Evolutionary conservation across 2,113 vertebrate genomes (phyloP).

Genomic region (Odocoileus hemionus): DNA sequence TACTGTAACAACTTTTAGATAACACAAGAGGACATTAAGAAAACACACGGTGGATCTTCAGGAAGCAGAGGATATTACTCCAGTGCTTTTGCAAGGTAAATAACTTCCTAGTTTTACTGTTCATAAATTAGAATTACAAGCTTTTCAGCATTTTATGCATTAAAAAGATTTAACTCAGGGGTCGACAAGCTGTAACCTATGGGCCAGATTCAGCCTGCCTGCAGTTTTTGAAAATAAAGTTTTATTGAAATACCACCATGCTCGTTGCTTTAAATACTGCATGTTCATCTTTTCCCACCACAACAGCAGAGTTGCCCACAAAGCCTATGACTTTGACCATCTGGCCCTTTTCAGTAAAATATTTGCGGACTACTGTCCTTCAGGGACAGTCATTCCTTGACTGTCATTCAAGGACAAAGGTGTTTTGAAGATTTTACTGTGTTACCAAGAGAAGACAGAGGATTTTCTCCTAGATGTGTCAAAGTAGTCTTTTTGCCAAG

Average conservation of each 20-base stretch:
- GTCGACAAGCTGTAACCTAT: background rate
- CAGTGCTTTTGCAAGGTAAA: constrained; percentile 97
- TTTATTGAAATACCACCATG: background rate
- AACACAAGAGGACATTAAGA: constrained; percentile 98
- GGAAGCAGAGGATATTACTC: constrained; percentile 98
- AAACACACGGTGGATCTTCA: constrained; percentile 96
- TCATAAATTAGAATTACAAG: constrained; percentile 28
- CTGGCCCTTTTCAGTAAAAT: background rate
- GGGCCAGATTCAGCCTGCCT: background rate
- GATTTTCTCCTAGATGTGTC: constrained; percentile 4
- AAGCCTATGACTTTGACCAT: background rate
- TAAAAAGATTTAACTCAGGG: constrained; percentile 11
- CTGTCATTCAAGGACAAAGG: background rate
- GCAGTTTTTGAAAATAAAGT: constrained; percentile 6
- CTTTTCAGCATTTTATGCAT: background rate
- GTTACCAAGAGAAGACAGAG: background rate
- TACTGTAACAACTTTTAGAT: constrained; percentile 83
- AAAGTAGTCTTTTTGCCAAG: background rate
- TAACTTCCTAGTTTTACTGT: constrained; percentile 26
- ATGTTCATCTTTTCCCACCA: background rate
- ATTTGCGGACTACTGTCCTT: background rate
- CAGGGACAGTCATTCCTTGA: background rate
- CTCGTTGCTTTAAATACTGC: background rate
- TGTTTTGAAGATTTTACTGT: background rate
- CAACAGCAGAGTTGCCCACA: background rate